Percentiles rank a stretch among this genome's conserved stretches.
phyloP scores from a whole-genome alignment of 2,888 invertebrate genomes.

The Leptopilina drosophilae region DNA sequence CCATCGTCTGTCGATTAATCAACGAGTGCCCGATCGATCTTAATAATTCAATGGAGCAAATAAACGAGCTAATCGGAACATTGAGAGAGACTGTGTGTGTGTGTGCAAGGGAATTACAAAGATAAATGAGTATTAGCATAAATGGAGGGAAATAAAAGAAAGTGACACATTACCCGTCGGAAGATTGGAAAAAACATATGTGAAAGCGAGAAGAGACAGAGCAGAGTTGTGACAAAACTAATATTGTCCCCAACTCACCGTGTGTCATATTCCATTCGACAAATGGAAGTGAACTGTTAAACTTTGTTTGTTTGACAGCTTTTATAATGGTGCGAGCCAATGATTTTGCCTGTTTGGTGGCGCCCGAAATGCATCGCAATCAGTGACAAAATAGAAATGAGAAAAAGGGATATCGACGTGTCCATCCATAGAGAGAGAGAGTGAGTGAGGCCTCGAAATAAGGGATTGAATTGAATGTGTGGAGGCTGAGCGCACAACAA shows the following conservation, averaged over 20 bases:
- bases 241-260: not conserved
- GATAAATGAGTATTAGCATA: conserved; percentile 14
- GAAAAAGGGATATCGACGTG: conserved; percentile 22
- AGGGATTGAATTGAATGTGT: conserved; percentile 24
- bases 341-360: conserved; percentile 26
- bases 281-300: conserved; percentile 33
- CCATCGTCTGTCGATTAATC: conserved; percentile 16
- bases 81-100: too few species aligned
- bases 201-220: not conserved
- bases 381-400: conserved; percentile 16
- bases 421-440: not conserved
- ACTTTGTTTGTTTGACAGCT: conserved; percentile 24
- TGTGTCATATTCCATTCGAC: not conserved
- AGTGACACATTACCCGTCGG: not conserved
- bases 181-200: not conserved
- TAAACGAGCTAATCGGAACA: conserved; percentile 11
- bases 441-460: conserved; percentile 28
- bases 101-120: not conserved
- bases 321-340: conserved; percentile 38
- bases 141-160: not conserved
- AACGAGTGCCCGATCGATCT: conserved; percentile 1
- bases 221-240: not conserved
- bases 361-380: not conserved
- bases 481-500: conserved; percentile 40
- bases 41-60: conserved; percentile 25